Evolutionary conservation across 2,888 invertebrate genomes (phyloP).

Genomic region (Drosophila parthenogenetica): DNA sequence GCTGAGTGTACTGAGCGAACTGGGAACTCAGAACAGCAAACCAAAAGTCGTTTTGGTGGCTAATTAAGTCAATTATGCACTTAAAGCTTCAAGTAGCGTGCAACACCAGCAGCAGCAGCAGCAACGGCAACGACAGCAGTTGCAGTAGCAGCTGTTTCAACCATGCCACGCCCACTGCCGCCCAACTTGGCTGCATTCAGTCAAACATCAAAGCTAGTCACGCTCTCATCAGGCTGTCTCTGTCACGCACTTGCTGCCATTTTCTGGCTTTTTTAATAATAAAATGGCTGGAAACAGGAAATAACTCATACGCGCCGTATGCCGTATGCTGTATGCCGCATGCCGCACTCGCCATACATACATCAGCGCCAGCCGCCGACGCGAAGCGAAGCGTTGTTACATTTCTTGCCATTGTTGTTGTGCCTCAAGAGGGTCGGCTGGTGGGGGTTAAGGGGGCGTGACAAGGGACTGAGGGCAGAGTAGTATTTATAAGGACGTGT

Average conservation of each 20-base stretch:
- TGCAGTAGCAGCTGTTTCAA: constrained; percentile 17
- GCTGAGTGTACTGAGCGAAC: no score
- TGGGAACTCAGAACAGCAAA: constrained; percentile 4
- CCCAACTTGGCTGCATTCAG: constrained; percentile 59
- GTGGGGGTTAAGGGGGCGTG: no score
- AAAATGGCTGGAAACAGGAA: constrained; percentile 71
- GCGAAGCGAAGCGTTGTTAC: constrained; percentile 15
- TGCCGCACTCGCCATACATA: constrained; percentile 76
- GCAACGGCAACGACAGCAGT: constrained; percentile 1
- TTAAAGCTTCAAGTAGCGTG: constrained; percentile 75
- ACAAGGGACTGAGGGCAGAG: background rate
- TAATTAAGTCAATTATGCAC: constrained; percentile 79
- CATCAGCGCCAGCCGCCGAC: constrained; percentile 69
- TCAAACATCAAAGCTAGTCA: constrained; percentile 77
- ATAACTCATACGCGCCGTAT: constrained; percentile 79
- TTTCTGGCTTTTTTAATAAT: constrained; percentile 66
- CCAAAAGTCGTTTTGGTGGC: constrained; percentile 75
- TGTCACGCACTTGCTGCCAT: constrained; percentile 24
- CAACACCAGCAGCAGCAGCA: constrained; percentile 46
- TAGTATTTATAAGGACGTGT: constrained; percentile 66
- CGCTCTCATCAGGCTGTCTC: constrained; percentile 48
- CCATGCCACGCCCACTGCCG: constrained; percentile 31
- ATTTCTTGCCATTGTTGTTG: constrained; percentile 35
- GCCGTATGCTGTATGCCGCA: constrained; percentile 62
- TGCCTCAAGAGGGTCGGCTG: constrained; percentile 3